Conservation (phyloP, 1,140 invertebrate genomes). For the Sminthurides bifidus region DNA sequence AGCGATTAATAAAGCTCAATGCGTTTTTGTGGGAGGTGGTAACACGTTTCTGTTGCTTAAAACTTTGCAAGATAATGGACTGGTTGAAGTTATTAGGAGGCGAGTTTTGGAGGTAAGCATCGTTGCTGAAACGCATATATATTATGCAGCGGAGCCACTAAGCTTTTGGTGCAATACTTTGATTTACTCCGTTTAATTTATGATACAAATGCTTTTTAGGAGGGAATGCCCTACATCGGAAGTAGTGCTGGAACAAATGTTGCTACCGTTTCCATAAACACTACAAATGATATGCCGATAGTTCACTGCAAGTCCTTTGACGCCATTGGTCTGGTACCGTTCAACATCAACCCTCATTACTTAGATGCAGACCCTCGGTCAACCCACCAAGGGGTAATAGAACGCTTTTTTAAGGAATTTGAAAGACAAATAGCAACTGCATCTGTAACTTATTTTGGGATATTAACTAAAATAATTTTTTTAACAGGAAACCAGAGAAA, state of each 20-base stretch:
- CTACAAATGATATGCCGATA: constrained; percentile 79
- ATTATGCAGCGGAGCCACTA: too few relatives aligned
- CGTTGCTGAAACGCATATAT: not conserved
- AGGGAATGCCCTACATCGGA: constrained; percentile 62
- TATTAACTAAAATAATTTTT: constrained; percentile 9
- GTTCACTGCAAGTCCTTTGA: constrained; percentile 57
- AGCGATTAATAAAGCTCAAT: constrained; percentile 50
- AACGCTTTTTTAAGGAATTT: not conserved
- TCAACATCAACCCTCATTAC: constrained; percentile 79
- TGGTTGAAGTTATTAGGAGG: constrained; percentile 51
- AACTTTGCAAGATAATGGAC: constrained; percentile 52
- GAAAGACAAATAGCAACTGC: not conserved
- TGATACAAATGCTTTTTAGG: constrained; percentile 33
- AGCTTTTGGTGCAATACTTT: too few relatives aligned
- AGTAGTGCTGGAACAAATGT: constrained; percentile 74
- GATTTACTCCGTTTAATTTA: too few relatives aligned
- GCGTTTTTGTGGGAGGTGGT: constrained; percentile 66
- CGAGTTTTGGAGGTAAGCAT: constrained; percentile 43
- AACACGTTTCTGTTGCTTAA: constrained; percentile 63
- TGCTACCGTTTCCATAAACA: constrained; percentile 60
- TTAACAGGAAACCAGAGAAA: constrained; percentile 46
- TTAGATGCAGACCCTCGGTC: constrained; percentile 49
- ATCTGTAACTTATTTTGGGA: not conserved
- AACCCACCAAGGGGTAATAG: constrained; percentile 58
- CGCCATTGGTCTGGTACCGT: constrained; percentile 59